phyloP scores from a whole-genome alignment of 1,140 invertebrate genomes.

The Acyrthosiphon pisum region DNA sequence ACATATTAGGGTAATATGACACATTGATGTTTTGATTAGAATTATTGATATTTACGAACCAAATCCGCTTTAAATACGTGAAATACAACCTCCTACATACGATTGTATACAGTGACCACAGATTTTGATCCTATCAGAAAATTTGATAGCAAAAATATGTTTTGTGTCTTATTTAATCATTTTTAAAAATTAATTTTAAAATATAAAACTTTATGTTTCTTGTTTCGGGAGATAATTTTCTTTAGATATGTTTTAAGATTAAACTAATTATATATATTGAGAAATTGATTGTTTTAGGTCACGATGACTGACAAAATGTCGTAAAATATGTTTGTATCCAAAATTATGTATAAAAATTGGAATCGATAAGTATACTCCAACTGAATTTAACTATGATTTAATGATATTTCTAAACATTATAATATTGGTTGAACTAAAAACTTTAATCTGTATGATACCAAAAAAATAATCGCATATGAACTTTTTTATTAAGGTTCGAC shows the following conservation, averaged over 20 bases:
- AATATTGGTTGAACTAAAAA: not conserved
- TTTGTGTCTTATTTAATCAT: too few species aligned
- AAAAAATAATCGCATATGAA: not conserved
- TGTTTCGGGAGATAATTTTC: not conserved
- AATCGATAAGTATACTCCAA: not conserved
- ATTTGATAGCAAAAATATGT: too few species aligned
- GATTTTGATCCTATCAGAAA: too few species aligned
- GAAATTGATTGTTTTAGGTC: not conserved
- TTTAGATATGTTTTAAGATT: not conserved
- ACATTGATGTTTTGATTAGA: too few species aligned
- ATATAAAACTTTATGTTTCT: too few species aligned
- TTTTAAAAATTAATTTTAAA: too few species aligned
- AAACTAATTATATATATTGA: not conserved
- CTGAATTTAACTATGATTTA: not conserved
- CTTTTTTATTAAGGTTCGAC: not conserved
- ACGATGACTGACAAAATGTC: not conserved
- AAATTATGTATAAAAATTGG: not conserved
- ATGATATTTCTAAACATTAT: not conserved
- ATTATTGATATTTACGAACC: too few species aligned
- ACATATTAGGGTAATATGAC: too few species aligned
- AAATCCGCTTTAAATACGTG: too few species aligned
- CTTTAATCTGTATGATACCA: not conserved
- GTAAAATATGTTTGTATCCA: not conserved
- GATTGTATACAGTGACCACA: too few species aligned
- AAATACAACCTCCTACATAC: too few species aligned